A percentile compares a stretch with the other conserved stretches of the same genome.
These are phyloP conservation scores for Pogonocherus hispidulus DNA, from an alignment of 2,888 invertebrate species.

Conservation along the genomic window DNA sequence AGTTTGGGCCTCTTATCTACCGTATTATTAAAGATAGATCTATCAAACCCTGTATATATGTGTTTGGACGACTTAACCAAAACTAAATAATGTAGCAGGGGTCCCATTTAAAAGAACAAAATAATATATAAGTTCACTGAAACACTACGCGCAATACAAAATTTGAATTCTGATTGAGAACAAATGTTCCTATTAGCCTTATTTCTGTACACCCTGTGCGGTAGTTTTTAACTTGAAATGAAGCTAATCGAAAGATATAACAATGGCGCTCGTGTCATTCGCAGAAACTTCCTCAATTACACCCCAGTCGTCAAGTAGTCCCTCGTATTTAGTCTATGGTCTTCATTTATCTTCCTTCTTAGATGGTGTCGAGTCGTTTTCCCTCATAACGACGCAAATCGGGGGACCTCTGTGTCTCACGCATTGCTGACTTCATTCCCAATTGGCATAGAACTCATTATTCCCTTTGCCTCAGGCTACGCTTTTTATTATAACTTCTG, in stretches of 20 bases:
- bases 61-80: no score
- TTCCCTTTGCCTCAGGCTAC: not conserved
- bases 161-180: no score
- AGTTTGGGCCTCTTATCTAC: no score
- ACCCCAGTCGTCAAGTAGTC: not conserved
- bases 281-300: not conserved
- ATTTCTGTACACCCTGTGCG: not conserved
- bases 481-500: not conserved
- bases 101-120: no score
- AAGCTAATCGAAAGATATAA: not conserved
- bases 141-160: no score
- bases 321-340: no score
- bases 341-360: not conserved
- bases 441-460: not conserved
- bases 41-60: no score
- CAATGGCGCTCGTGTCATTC: not conserved
- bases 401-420: not conserved
- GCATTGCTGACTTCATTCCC: not conserved
- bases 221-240: not conserved
- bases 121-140: no score
- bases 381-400: not conserved
- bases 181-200: no score
- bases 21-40: no score
- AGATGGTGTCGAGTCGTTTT: not conserved
- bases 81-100: no score